A percentile compares a stretch with the other conserved stretches of the same genome.
Conservation (phyloP, 2,888 invertebrate genomes). For the Andrena haemorrhoa region DNA sequence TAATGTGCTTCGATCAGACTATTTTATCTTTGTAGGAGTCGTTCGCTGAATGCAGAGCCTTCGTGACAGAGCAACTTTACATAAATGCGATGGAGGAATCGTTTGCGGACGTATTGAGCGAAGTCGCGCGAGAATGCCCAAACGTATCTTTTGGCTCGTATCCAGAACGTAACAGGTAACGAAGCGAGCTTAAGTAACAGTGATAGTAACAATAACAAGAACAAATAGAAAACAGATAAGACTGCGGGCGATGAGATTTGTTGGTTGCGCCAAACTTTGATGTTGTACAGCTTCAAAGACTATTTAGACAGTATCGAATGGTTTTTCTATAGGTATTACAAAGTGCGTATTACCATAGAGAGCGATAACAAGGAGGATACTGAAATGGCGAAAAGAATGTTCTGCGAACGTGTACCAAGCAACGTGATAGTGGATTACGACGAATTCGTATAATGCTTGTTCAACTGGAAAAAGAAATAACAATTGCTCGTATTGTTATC, state of each 20-base stretch:
- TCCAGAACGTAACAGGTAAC: conserved; percentile 85
- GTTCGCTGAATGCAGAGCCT: conserved; percentile 83
- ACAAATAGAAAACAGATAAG: too few relatives aligned
- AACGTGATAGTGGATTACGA: conserved; percentile 75
- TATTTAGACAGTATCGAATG: conserved; percentile 4
- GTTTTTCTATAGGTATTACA: conserved; percentile 83
- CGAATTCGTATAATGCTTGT: conserved; percentile 62
- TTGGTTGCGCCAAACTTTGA: not conserved
- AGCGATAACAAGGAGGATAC: conserved; percentile 82
- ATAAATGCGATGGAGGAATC: conserved; percentile 85
- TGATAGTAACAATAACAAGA: not conserved
- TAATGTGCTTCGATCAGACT: not conserved
- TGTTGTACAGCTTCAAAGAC: not conserved
- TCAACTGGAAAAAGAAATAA: conserved; percentile 44
- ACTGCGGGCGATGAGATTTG: not conserved
- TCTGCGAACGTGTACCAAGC: conserved; percentile 80
- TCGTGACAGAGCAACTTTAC: conserved; percentile 84
- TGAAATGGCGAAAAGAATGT: conserved; percentile 82
- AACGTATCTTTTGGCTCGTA: conserved; percentile 86
- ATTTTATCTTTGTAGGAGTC: conserved; percentile 74
- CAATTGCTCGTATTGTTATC: conserved; percentile 18
- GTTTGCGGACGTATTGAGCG: conserved; percentile 84
- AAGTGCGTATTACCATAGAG: conserved; percentile 86
- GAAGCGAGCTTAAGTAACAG: not conserved
- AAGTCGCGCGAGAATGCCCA: conserved; percentile 85